These are phyloP conservation scores for Mythimna ferrago DNA, from an alignment of 2,888 invertebrate species.

Conservation along the genomic window DNA sequence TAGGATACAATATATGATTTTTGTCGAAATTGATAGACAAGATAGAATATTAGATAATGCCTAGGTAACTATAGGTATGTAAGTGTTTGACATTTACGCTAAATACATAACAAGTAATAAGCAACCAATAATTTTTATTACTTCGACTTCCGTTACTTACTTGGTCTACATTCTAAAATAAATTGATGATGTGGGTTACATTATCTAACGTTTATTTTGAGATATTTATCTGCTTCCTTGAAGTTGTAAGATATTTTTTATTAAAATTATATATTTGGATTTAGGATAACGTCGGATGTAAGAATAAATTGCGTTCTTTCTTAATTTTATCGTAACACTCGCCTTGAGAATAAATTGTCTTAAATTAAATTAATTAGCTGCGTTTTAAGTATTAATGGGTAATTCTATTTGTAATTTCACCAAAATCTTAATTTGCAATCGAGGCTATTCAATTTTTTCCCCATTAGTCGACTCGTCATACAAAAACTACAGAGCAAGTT, in stretches of 20 bases:
- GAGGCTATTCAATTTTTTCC: neutral
- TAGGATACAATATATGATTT: too few relatives aligned
- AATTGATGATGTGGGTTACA: neutral
- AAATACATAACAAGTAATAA: neutral
- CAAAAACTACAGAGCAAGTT: too few relatives aligned
- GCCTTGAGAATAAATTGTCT: neutral
- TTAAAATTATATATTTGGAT: neutral
- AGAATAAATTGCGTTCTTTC: neutral
- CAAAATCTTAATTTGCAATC: neutral
- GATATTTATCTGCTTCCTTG: too few relatives aligned
- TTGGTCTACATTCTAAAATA: slow-evolving; percentile 5
- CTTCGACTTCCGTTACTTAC: slow-evolving; percentile 20
- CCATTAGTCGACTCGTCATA: neutral
- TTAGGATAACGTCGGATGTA: slow-evolving; percentile 1
- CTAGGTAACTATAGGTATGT: neutral
- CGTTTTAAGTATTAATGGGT: neutral
- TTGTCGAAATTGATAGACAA: neutral
- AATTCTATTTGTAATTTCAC: neutral
- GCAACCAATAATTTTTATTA: slow-evolving; percentile 2
- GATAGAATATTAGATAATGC: neutral
- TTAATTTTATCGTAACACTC: neutral
- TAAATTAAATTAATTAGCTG: neutral
- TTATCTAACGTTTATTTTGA: neutral
- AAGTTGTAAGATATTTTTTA: too few relatives aligned
- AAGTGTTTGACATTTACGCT: neutral